Evolutionary conservation across 2,888 invertebrate genomes (phyloP).

Genomic region (Auanema freiburgensis): DNA sequence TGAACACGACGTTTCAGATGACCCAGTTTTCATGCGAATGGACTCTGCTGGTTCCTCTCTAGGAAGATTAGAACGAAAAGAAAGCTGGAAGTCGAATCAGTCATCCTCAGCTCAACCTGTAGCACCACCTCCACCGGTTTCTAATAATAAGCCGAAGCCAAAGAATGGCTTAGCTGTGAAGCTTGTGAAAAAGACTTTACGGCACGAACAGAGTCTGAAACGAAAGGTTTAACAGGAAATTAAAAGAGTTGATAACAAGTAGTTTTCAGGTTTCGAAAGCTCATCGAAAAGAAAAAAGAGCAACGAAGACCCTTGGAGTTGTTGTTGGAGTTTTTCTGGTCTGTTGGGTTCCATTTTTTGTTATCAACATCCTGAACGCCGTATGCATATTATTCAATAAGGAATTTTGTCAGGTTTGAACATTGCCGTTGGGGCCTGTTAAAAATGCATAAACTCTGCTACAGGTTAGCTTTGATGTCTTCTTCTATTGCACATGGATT

Average conservation of each 20-base stretch:
- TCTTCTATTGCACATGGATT: conserved; percentile 93
- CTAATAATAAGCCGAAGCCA: conserved; percentile 3
- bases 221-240: conserved; percentile 49
- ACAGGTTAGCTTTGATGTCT: conserved; percentile 68
- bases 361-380: conserved; percentile 94
- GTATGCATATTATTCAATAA: conserved; percentile 79
- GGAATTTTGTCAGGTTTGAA: conserved; percentile 48
- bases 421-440: no score
- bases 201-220: conserved; percentile 60
- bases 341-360: conserved; percentile 99
- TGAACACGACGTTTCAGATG: not conserved
- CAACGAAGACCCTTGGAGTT: conserved; percentile 96
- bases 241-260: not conserved
- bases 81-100: conserved; percentile 33
- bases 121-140: not conserved
- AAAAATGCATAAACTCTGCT: not conserved
- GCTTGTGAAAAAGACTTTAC: conserved; percentile 57
- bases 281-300: conserved; percentile 82
- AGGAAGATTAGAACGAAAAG: conserved; percentile 24
- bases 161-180: conserved; percentile 49
- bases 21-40: conserved; percentile 20
- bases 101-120: conserved; percentile 18
- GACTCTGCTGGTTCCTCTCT: conserved; percentile 35
- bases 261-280: conserved; percentile 50
- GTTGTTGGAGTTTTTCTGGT: conserved; percentile 95